Evolutionary conservation across 2,797 vertebrate species (phyloP), one percentile per base, ranked within the genome.

Genomic region (Poeciliopsis infans): DNA sequence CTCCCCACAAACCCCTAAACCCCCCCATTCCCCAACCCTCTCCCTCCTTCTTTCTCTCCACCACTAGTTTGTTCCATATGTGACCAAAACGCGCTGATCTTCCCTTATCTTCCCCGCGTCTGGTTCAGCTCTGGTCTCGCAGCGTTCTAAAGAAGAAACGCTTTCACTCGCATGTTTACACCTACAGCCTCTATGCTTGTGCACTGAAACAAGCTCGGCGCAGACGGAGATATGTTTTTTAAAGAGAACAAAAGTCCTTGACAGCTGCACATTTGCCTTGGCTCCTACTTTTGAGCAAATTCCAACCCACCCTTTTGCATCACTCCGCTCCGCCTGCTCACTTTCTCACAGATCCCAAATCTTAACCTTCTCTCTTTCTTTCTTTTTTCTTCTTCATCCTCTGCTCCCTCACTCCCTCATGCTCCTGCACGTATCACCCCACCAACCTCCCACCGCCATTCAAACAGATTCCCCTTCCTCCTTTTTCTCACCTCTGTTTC

Each of bases 221-320:
- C 73, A 83, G 75, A 85, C 68, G 12, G n/a, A 80, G 79, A 88
- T 75, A 80, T 88, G 84, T 51, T 89, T 93, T 93, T 92, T 79
- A 75, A 85, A 77, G 84, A 69, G 90, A 90, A 91, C 89, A 92
- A 90, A 93, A 90, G 88, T 94, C 88, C 84, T 85, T 91, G 91
- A 94, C 92, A 94, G 93, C 93, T 91, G 92, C 87, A 51, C 91
- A 80, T 93, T 94, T 89, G 86, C 89, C 81, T 95, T 93, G 92
- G 93, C 93, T 86, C 79, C 70, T 16, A 39, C 86, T 86, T 91
- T 89, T 87, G 83, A 91, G 79, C 81, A 85, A 93, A 95, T 95
- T 94, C 93, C 93, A 88, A 93, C 92, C 91, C 89, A 79, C 90
- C 91, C 90, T 82, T 90, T 87, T 92, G 91, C 88, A 92, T 94